A percentile compares a stretch with the other conserved stretches of the same genome.
These are phyloP conservation scores for Merodon equestris DNA, from an alignment of 2,888 invertebrate species.

Conservation along the genomic window DNA sequence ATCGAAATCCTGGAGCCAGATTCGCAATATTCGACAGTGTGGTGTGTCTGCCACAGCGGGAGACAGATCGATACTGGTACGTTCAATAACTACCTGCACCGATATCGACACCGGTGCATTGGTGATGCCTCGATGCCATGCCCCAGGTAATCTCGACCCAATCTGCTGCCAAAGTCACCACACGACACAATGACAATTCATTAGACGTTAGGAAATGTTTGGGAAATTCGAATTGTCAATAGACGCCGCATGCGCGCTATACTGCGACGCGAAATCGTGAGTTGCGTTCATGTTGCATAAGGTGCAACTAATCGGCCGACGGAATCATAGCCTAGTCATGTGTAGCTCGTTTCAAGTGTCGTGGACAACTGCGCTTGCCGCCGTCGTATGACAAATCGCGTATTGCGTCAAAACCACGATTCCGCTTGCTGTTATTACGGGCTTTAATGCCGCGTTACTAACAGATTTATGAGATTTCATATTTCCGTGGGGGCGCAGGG, in stretches of 20 bases:
- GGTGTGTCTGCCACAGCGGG: slow-evolving; percentile 61
- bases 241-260: slow-evolving; percentile 32
- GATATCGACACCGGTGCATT: neutral
- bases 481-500: slow-evolving; percentile 26
- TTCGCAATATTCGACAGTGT: slow-evolving; percentile 52
- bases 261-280: slow-evolving; percentile 52
- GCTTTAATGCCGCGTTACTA: neutral
- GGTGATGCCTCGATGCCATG: too few relatives aligned
- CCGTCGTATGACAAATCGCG: slow-evolving; percentile 41
- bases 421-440: slow-evolving; percentile 24
- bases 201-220: slow-evolving; percentile 34
- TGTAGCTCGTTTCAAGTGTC: slow-evolving; percentile 20
- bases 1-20: slow-evolving; percentile 47
- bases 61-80: slow-evolving; percentile 45
- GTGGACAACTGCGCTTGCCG: slow-evolving; percentile 41
- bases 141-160: slow-evolving; percentile 32
- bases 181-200: slow-evolving; percentile 47
- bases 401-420: slow-evolving; percentile 41
- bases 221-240: slow-evolving; percentile 34
- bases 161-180: slow-evolving; percentile 21
- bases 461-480: slow-evolving; percentile 43
- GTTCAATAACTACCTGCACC: slow-evolving; percentile 30
- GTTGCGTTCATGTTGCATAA: slow-evolving; percentile 36
- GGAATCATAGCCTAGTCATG: slow-evolving; percentile 38
- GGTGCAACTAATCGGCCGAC: slow-evolving; percentile 43